Conservation (phyloP, 2,113 vertebrate genomes). For the Gymnorhina tibicen region DNA sequence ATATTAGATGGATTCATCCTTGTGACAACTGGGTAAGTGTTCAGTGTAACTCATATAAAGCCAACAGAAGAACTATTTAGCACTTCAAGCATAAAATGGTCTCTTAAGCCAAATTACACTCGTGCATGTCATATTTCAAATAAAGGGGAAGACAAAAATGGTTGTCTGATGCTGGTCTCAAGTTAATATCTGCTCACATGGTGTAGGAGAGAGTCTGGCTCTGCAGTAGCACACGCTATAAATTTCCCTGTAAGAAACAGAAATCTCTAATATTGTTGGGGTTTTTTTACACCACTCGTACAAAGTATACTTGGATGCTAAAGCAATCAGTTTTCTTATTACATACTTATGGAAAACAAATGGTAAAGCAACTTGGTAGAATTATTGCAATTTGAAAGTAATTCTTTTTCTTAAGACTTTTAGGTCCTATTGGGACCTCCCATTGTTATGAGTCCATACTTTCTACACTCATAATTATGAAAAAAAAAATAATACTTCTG, state of each 20-base stretch:
- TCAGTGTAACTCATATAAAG: neutral
- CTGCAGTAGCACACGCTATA: neutral
- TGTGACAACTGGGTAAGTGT: neutral
- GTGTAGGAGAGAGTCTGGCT: neutral
- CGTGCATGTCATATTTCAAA: neutral
- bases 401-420: neutral
- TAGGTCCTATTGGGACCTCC: neutral
- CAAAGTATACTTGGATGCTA: neutral
- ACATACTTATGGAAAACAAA: neutral
- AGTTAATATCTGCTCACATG: neutral
- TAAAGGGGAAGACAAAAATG: neutral
- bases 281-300: neutral
- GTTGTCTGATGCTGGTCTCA: neutral
- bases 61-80: neutral
- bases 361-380: neutral
- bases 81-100: neutral
- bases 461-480: neutral
- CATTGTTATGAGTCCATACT: neutral
- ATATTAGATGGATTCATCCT: neutral
- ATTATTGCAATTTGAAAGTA: neutral
- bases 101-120: neutral
- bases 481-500: neutral
- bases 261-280: neutral
- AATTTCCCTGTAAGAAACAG: neutral
- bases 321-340: neutral